A percentile compares a stretch with the other conserved stretches of the same genome.
Conservation (phyloP, 2,113 vertebrate genomes). For the Malurus alboscapulatus region DNA sequence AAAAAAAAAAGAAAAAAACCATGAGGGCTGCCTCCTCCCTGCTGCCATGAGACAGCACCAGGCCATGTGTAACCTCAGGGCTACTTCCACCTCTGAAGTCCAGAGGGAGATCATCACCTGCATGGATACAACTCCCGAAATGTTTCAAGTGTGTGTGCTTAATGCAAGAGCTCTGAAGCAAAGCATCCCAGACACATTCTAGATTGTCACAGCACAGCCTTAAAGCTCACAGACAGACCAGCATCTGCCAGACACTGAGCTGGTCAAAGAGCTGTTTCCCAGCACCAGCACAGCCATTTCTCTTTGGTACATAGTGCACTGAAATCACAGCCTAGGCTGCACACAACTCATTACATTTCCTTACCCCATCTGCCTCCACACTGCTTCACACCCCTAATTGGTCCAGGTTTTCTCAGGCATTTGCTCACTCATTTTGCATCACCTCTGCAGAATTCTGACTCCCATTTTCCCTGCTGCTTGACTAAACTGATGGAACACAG, state of each 20-base stretch:
- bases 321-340: background rate
- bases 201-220: background rate
- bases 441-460: background rate
- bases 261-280: background rate
- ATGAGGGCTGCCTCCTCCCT: background rate
- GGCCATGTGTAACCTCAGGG: background rate
- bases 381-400: background rate
- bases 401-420: background rate
- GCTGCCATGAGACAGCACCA: background rate
- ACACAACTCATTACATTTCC: background rate
- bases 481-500: background rate
- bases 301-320: fast-evolving
- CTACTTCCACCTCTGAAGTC: background rate
- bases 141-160: background rate
- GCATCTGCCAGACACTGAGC: background rate
- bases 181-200: background rate
- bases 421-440: background rate
- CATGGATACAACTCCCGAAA: fast-evolving
- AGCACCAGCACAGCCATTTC: background rate
- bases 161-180: background rate
- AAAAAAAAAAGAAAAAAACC: background rate
- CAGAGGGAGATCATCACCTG: background rate
- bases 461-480: background rate
- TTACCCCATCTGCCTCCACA: background rate
- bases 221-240: background rate